phyloP scores from a whole-genome alignment of 2,113 vertebrate genomes.

The Enhydra lutris region DNA sequence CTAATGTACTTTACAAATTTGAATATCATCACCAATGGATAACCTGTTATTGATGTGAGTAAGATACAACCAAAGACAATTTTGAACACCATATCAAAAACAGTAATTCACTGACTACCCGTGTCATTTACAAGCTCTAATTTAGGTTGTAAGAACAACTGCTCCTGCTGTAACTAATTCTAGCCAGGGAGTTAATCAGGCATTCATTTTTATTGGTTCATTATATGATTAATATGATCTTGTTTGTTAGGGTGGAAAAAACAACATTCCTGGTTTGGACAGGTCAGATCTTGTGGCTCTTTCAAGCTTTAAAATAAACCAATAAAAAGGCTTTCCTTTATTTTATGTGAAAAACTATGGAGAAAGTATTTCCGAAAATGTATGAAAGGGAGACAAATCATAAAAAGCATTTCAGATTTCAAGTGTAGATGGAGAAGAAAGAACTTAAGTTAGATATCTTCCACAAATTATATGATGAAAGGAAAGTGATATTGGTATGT shows the following conservation, averaged over 20 bases:
- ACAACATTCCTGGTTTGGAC: slow-evolving; percentile 38
- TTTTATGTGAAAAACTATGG: background rate
- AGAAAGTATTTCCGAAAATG: background rate
- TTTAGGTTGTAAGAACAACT: slow-evolving; percentile 70
- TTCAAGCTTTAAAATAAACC: slow-evolving; percentile 51
- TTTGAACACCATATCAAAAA: background rate
- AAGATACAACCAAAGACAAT: background rate
- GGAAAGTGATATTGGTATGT: background rate
- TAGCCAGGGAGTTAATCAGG: slow-evolving; percentile 72
- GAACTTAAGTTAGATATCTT: background rate
- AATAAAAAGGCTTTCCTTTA: background rate
- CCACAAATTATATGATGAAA: background rate
- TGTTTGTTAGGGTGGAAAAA: slow-evolving; percentile 49
- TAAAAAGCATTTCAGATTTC: background rate
- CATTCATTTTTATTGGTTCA: slow-evolving; percentile 71
- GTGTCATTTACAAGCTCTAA: slow-evolving; percentile 72
- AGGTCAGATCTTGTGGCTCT: background rate
- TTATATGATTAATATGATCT: slow-evolving; percentile 69
- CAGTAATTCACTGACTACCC: slow-evolving; percentile 46
- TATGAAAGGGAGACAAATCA: background rate
- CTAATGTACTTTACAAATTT: background rate
- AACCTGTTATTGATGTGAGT: background rate
- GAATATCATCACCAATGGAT: background rate
- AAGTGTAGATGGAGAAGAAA: background rate
- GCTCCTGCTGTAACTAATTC: slow-evolving; percentile 69